phyloP scores from a whole-genome alignment of 2,797 vertebrate genomes.

The Onychomys leucogaster region DNA sequence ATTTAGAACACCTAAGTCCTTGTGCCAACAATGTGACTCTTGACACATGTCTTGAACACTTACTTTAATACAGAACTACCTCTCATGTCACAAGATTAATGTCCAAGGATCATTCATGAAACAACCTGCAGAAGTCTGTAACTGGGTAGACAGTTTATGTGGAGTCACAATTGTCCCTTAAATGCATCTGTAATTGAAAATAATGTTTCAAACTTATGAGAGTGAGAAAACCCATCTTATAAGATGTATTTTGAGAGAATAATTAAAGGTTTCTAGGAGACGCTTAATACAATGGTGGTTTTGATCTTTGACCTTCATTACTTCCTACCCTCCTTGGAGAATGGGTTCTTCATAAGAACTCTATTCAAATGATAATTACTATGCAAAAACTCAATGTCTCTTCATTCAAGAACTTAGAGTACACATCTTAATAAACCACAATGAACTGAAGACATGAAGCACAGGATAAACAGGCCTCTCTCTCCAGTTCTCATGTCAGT shows the following conservation, averaged over 20 bases:
- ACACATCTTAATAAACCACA: slow-evolving; percentile 78
- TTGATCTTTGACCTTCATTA: slow-evolving; percentile 54
- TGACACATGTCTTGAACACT: background rate
- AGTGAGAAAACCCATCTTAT: background rate
- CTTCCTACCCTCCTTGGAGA: slow-evolving; percentile 32
- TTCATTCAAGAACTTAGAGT: slow-evolving; percentile 77
- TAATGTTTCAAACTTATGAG: background rate
- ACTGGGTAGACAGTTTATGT: background rate
- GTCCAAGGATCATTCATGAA: background rate
- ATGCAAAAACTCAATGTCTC: slow-evolving; percentile 28
- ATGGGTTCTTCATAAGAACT: slow-evolving; percentile 40
- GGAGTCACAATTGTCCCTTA: background rate
- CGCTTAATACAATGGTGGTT: slow-evolving; percentile 13
- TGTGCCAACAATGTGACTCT: background rate
- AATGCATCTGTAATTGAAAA: background rate
- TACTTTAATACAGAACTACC: background rate
- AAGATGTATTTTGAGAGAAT: slow-evolving; percentile 28
- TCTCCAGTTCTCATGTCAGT: slow-evolving; percentile 86
- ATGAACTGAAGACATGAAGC: slow-evolving; percentile 81
- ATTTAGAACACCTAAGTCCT: background rate
- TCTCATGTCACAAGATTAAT: background rate
- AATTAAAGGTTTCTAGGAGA: slow-evolving; percentile 33
- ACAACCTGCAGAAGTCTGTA: background rate
- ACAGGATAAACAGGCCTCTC: slow-evolving; percentile 84
- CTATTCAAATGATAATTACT: slow-evolving; percentile 73